These are phyloP conservation scores for Oryzias melastigma DNA, from an alignment of 2,113 vertebrate species.

Conservation along the genomic window DNA sequence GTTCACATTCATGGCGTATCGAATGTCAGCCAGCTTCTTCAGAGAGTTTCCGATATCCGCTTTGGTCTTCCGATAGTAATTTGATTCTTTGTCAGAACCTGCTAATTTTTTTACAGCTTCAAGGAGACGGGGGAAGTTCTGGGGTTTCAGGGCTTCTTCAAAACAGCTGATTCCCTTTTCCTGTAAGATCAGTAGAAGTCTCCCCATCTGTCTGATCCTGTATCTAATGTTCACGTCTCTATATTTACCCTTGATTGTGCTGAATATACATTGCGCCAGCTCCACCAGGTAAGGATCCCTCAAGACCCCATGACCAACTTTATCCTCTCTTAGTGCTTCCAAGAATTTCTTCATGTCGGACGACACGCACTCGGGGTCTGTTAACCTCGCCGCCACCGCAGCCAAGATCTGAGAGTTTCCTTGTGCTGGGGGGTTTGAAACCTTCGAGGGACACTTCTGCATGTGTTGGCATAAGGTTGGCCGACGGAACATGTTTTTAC, in stretches of 20 bases:
- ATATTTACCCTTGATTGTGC: background rate
- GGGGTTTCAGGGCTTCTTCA: slow-evolving; percentile 41
- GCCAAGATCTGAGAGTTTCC: slow-evolving; percentile 10
- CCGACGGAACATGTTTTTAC: slow-evolving; percentile 33
- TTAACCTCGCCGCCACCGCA: slow-evolving; percentile 11
- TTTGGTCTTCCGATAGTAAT: background rate
- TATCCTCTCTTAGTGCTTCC: slow-evolving; percentile 30
- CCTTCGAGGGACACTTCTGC: slow-evolving; percentile 15
- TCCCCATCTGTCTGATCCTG: slow-evolving; percentile 28
- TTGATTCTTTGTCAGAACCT: background rate
- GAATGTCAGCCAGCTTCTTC: slow-evolving; percentile 31
- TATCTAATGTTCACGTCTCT: background rate
- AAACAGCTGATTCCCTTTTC: slow-evolving; percentile 28
- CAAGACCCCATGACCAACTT: slow-evolving; percentile 11
- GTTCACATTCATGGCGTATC: slow-evolving; percentile 29
- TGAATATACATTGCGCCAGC: slow-evolving; percentile 34
- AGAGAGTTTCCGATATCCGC: background rate
- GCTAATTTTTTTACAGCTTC: slow-evolving; percentile 26
- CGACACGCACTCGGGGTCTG: slow-evolving; percentile 12
- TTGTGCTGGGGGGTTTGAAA: too few relatives aligned
- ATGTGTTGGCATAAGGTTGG: slow-evolving; percentile 30
- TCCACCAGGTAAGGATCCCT: slow-evolving; percentile 34
- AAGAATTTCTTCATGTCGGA: slow-evolving; percentile 25
- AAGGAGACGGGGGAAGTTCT: slow-evolving; percentile 35
- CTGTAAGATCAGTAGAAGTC: slow-evolving; percentile 23